Percentiles rank a stretch among this genome's conserved stretches.
phyloP scores from a whole-genome alignment of 1,140 invertebrate species.

The Drosophila nikananu region DNA sequence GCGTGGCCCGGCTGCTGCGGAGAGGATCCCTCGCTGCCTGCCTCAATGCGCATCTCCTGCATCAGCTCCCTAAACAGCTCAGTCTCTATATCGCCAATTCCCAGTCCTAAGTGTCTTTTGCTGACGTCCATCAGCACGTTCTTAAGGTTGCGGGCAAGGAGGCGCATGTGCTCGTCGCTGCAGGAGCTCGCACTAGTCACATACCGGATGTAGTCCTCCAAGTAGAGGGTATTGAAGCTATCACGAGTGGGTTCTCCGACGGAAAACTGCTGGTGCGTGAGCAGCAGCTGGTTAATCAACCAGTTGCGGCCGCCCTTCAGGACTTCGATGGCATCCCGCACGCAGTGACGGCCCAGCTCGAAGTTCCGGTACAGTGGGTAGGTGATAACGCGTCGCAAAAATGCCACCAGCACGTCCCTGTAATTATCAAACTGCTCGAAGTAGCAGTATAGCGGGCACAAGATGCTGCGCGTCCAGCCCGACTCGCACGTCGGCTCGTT shows the following conservation, averaged over 20 bases:
- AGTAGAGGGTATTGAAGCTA: conserved; percentile 67
- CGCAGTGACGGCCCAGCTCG: conserved; percentile 69
- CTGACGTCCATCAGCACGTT: conserved; percentile 74
- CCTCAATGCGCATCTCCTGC: conserved; percentile 70
- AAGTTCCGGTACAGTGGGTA: conserved; percentile 80
- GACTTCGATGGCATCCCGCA: conserved; percentile 76
- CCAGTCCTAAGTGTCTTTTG: conserved; percentile 71
- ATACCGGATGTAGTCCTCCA: conserved; percentile 79
- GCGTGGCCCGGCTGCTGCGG: conserved; percentile 54
- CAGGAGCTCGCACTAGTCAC: conserved; percentile 52
- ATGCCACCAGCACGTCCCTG: conserved; percentile 70
- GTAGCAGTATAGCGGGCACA: conserved; percentile 71
- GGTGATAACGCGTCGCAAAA: conserved; percentile 73
- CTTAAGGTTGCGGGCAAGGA: conserved; percentile 77
- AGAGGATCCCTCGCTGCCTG: conserved; percentile 49
- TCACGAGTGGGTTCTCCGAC: conserved; percentile 61
- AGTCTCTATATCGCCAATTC: conserved; percentile 73
- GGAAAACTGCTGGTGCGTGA: conserved; percentile 70
- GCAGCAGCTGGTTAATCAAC: conserved; percentile 75
- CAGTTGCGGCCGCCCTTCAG: conserved; percentile 68
- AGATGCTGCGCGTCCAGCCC: conserved; percentile 77
- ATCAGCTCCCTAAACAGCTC: conserved; percentile 78
- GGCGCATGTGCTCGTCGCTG: conserved; percentile 62
- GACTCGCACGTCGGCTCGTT: conserved; percentile 80
- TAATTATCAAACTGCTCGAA: conserved; percentile 78